phyloP scores from a whole-genome alignment of 2,113 vertebrate species.

The Pao palembangensis region DNA sequence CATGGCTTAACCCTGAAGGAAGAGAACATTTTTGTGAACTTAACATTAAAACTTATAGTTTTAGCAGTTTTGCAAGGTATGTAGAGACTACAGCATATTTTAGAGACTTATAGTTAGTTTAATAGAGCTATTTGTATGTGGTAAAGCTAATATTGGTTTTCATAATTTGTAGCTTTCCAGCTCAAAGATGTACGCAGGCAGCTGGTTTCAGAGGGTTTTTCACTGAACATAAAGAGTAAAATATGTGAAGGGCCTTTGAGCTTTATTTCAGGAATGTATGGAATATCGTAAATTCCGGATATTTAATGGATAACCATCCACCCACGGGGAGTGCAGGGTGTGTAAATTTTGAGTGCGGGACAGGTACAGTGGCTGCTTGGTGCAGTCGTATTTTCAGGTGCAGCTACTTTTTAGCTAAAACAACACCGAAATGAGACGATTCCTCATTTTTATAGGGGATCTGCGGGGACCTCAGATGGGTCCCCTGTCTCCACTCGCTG shows the following conservation, averaged over 20 bases:
- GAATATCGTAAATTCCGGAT: constrained; percentile 6
- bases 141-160: background rate
- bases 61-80: too few species aligned
- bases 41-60: too few species aligned
- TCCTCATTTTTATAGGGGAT: constrained; percentile 51
- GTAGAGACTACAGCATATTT: too few species aligned
- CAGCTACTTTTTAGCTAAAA: constrained; percentile 32
- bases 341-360: constrained; percentile 5
- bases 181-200: background rate
- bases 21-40: too few species aligned
- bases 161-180: background rate
- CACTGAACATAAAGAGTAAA: constrained; percentile 1
- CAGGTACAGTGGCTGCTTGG: background rate
- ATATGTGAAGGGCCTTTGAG: constrained; percentile 2
- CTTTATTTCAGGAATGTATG: constrained; percentile 3
- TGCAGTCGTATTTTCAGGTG: constrained; percentile 21
- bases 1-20: too few species aligned
- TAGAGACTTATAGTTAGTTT: too few species aligned
- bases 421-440: constrained; percentile 45
- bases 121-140: too few species aligned
- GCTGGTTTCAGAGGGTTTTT: background rate
- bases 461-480: constrained; percentile 37
- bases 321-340: constrained; percentile 7
- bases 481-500: constrained; percentile 42
- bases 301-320: constrained; percentile 9